Conservation (phyloP, 2,797 vertebrate genomes). For the Hapalemur alaotrensis region DNA sequence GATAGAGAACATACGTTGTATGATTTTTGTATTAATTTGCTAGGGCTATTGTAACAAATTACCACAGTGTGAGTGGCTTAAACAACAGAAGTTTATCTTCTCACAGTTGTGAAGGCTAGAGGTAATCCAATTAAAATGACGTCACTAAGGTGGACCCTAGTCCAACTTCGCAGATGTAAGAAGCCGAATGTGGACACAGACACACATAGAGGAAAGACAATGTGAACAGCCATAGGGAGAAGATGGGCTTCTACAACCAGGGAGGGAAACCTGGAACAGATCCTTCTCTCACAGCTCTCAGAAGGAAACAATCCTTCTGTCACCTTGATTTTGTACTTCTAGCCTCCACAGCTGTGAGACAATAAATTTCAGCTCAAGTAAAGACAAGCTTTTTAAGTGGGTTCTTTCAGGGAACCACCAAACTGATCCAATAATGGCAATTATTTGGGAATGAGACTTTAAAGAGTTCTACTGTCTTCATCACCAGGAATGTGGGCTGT, state of each 20-base stretch:
- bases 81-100: not conserved
- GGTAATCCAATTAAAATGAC: not conserved
- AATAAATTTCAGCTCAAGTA: not conserved
- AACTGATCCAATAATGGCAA: not conserved
- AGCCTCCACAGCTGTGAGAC: not conserved
- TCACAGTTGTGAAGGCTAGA: not conserved
- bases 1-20: not conserved
- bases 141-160: not conserved
- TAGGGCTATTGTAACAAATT: not conserved
- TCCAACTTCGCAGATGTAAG: no score
- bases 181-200: not conserved
- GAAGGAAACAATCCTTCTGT: no score
- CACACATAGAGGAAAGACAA: no score
- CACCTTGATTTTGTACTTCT: no score
- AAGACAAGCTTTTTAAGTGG: not conserved
- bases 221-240: not conserved
- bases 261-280: no score
- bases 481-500: not conserved
- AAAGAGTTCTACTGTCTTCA: not conserved
- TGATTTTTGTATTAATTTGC: not conserved
- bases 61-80: no score
- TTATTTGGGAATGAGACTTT: not conserved
- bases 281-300: no score
- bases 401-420: not conserved
- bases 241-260: accelerated